A percentile compares a stretch with the other conserved stretches of the same genome.
phyloP scores from a whole-genome alignment of 2,113 vertebrate species.

The Ancistrus triradiatus region DNA sequence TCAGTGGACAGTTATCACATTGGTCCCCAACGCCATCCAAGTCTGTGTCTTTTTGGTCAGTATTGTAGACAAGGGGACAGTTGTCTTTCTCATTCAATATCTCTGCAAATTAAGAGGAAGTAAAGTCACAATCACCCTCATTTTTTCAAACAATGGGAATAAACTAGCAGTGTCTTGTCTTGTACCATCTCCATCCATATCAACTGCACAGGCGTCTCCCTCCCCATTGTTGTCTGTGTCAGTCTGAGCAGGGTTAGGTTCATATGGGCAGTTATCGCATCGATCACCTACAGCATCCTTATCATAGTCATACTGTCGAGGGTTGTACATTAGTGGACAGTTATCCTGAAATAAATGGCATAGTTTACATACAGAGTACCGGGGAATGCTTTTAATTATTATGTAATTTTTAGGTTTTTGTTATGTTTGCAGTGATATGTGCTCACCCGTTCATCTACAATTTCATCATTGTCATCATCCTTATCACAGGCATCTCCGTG shows the following conservation, averaged over 20 bases:
- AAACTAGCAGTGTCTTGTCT: background rate
- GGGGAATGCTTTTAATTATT: too few relatives aligned
- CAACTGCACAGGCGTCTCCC: conserved; percentile 89
- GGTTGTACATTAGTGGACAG: conserved; percentile 90
- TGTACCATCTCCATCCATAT: conserved; percentile 93
- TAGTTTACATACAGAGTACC: too few relatives aligned
- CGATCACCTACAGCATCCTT: conserved; percentile 90
- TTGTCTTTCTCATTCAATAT: conserved; percentile 92
- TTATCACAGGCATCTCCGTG: conserved; percentile 89
- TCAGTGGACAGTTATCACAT: conserved; percentile 92
- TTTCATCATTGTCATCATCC: conserved; percentile 91
- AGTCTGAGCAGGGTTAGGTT: conserved; percentile 87
- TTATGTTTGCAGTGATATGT: background rate
- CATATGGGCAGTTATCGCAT: conserved; percentile 93
- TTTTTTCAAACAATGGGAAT: background rate
- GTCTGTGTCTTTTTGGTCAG: conserved; percentile 90
- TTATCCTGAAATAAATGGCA: conserved; percentile 76
- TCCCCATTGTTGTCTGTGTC: conserved; percentile 90
- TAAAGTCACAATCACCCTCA: background rate
- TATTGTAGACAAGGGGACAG: conserved; percentile 91
- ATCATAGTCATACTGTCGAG: conserved; percentile 89
- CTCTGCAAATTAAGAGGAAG: conserved; percentile 61
- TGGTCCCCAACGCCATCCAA: conserved; percentile 91
- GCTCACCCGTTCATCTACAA: conserved; percentile 85
- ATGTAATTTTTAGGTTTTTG: background rate